These are phyloP conservation scores for Gortyna flavago DNA, from an alignment of 2,888 invertebrate genomes.

Conservation along the genomic window DNA sequence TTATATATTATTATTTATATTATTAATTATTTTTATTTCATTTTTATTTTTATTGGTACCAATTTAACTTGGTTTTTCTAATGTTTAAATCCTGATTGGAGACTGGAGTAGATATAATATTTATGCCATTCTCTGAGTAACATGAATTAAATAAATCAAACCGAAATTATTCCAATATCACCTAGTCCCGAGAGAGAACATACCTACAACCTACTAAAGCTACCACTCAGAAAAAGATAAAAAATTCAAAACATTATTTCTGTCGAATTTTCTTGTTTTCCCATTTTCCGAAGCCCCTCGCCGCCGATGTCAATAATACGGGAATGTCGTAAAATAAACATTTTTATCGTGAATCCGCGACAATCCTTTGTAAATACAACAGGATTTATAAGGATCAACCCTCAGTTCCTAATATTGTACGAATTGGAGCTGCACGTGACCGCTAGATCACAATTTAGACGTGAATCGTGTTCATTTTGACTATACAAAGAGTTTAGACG, in stretches of 20 bases:
- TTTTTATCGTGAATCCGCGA: constrained; percentile 61
- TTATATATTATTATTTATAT: too few species aligned
- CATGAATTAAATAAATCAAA: constrained; percentile 44
- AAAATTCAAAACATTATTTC: constrained; percentile 50
- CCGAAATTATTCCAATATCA: constrained; percentile 35
- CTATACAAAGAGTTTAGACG: not conserved
- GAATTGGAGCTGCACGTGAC: constrained; percentile 57
- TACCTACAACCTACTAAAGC: not conserved
- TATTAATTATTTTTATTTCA: too few species aligned
- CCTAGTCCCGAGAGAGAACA: constrained; percentile 26
- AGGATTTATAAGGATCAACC: constrained; percentile 64
- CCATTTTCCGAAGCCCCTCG: constrained; percentile 44
- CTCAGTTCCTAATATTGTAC: constrained; percentile 55
- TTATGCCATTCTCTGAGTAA: not conserved
- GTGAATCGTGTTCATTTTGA: constrained; percentile 14
- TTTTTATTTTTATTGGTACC: too few species aligned
- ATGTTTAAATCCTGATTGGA: not conserved
- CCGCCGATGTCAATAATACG: constrained; percentile 56
- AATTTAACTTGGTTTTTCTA: not conserved
- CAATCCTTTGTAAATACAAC: constrained; percentile 71
- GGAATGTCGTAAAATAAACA: constrained; percentile 61
- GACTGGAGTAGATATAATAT: too few species aligned
- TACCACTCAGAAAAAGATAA: constrained; percentile 54
- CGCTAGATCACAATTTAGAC: constrained; percentile 34
- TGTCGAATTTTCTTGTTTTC: constrained; percentile 31